A percentile compares a stretch with the other conserved stretches of the same genome.
phyloP scores from a whole-genome alignment of 23 tunicate species.

The Pegea sp. region DNA sequence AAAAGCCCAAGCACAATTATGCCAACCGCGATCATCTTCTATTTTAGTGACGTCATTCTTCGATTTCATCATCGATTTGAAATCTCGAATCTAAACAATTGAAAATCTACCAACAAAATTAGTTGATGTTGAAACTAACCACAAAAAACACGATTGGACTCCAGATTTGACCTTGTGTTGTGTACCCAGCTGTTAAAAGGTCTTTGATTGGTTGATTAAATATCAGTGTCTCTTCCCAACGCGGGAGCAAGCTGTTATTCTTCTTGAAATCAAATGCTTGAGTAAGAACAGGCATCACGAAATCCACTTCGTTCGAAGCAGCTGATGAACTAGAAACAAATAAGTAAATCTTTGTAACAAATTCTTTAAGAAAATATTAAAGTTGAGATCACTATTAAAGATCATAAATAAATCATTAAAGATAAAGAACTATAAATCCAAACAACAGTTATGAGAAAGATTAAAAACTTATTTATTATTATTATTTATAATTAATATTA shows the following conservation, averaged over 20 bases:
- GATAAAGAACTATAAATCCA: no score
- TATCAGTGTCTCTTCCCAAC: conserved; percentile 82
- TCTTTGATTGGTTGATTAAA: conserved; percentile 45
- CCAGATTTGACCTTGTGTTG: not conserved
- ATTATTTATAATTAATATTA: no score
- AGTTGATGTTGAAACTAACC: conserved; percentile 20
- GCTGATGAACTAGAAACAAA: no score
- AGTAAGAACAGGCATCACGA: conserved; percentile 65
- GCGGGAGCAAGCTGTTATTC: conserved; percentile 32
- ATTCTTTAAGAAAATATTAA: no score
- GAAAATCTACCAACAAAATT: not conserved
- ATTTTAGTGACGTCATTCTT: conserved; percentile 7
- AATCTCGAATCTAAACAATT: conserved; percentile 53
- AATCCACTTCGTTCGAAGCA: not conserved
- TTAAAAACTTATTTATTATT: no score
- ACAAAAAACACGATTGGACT: conserved; percentile 74
- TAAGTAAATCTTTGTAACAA: no score
- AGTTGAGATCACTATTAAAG: no score
- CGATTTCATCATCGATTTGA: conserved; percentile 62
- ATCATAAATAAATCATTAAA: no score
- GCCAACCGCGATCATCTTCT: conserved; percentile 50
- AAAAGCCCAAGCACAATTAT: conserved; percentile 90
- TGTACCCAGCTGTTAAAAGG: not conserved
- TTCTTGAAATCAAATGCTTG: conserved; percentile 52
- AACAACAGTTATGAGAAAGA: no score